Conservation (phyloP, 2,888 invertebrate species). For the Heliconius ismenius region DNA sequence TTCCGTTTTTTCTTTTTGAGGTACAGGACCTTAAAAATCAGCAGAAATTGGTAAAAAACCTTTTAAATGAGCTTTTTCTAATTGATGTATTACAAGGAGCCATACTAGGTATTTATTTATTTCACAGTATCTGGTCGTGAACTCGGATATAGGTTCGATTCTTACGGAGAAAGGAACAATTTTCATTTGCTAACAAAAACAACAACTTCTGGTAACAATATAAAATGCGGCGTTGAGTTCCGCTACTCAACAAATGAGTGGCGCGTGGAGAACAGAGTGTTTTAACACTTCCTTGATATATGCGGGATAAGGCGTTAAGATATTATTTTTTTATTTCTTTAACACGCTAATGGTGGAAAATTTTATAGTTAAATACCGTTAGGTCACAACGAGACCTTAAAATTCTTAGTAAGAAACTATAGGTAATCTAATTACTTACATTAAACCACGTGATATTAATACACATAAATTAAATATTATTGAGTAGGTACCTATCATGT, state of each 20-base stretch:
- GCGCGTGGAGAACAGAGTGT: neutral
- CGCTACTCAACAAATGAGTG: neutral
- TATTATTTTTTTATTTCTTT: neutral
- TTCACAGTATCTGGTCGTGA: no score
- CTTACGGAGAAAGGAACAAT: no score
- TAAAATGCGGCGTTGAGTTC: no score
- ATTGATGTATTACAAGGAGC: neutral
- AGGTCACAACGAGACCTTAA: constrained; percentile 1
- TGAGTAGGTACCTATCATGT: neutral
- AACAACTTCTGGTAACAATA: no score
- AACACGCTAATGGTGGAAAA: neutral
- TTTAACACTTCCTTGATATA: neutral
- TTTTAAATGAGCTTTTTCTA: neutral
- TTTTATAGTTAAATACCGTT: neutral
- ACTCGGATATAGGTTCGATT: no score
- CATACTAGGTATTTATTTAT: neutral
- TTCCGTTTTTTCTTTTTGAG: no score
- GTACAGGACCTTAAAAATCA: neutral
- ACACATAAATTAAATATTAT: neutral
- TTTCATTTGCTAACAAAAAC: no score
- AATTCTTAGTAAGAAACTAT: neutral
- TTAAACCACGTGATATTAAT: neutral
- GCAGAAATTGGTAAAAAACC: neutral
- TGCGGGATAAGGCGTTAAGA: neutral
- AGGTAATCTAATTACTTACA: neutral